phyloP scores from a whole-genome alignment of 2,113 vertebrate genomes.

The Malurus melanocephalus region DNA sequence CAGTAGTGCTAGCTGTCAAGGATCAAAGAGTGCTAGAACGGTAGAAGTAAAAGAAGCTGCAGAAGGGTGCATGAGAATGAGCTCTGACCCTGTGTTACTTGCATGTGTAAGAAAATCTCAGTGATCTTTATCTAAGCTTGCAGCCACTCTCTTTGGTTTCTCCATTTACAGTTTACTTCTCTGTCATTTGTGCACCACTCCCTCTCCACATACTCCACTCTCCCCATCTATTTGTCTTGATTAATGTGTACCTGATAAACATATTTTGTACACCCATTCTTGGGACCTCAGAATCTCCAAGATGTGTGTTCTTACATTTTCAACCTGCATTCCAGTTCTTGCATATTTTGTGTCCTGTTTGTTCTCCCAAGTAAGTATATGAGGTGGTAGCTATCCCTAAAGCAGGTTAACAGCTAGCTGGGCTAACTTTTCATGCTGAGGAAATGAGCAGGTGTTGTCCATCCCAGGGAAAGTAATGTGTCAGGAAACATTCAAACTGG shows the following conservation, averaged over 20 bases:
- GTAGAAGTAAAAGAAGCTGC: background rate
- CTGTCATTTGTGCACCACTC: background rate
- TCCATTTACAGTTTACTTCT: background rate
- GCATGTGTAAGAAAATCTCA: background rate
- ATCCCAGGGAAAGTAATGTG: background rate
- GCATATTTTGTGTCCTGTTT: background rate
- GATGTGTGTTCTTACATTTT: background rate
- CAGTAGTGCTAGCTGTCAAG: background rate
- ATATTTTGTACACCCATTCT: background rate
- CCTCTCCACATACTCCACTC: background rate
- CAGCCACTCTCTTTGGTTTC: constrained; percentile 12
- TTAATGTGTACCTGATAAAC: background rate
- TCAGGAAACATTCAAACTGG: background rate
- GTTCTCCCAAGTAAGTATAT: background rate
- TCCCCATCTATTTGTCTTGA: background rate
- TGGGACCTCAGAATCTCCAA: background rate
- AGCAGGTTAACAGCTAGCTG: background rate
- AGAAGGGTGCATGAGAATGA: background rate
- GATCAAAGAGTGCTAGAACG: background rate
- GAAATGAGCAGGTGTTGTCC: background rate
- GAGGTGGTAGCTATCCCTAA: background rate
- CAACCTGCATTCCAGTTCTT: background rate
- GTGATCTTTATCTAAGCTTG: constrained; percentile 33
- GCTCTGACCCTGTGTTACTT: constrained; percentile 5
- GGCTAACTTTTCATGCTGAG: background rate